Evolutionary conservation across 2,113 vertebrate species (phyloP).

Genomic region (Myotis davidii): DNA sequence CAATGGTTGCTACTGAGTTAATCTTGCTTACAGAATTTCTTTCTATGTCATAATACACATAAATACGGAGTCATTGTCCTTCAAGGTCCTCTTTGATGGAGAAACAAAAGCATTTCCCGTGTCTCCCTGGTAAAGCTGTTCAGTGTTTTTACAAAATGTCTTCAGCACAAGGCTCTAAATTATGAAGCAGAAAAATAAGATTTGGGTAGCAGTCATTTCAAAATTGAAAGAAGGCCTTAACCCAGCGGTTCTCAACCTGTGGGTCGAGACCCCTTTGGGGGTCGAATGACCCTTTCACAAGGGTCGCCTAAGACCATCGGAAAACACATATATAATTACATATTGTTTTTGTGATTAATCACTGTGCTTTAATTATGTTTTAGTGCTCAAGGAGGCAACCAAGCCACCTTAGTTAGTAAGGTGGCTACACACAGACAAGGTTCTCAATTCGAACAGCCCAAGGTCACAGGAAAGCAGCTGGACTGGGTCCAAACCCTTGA

Average conservation of each 20-base stretch:
- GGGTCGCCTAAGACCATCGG: too few relatives aligned
- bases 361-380: too few relatives aligned
- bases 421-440: neutral
- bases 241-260: too few relatives aligned
- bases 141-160: constrained; percentile 16
- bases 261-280: too few relatives aligned
- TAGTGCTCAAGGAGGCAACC: neutral
- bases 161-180: neutral
- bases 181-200: neutral
- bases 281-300: too few relatives aligned
- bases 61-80: neutral
- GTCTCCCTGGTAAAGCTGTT: neutral
- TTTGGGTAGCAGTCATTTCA: neutral
- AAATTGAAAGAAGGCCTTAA: neutral
- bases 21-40: neutral
- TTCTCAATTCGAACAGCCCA: neutral
- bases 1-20: neutral
- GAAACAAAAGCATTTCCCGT: neutral
- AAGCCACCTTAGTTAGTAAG: neutral
- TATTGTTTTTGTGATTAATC: too few relatives aligned
- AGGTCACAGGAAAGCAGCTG: constrained; percentile 54
- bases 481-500: constrained; percentile 46
- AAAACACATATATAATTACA: too few relatives aligned
- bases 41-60: neutral
- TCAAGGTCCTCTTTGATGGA: neutral